Evolutionary conservation across 2,888 invertebrate genomes (phyloP), one percentile per base, ranked within the genome.

Genomic region (Tipula lateralis): DNA sequence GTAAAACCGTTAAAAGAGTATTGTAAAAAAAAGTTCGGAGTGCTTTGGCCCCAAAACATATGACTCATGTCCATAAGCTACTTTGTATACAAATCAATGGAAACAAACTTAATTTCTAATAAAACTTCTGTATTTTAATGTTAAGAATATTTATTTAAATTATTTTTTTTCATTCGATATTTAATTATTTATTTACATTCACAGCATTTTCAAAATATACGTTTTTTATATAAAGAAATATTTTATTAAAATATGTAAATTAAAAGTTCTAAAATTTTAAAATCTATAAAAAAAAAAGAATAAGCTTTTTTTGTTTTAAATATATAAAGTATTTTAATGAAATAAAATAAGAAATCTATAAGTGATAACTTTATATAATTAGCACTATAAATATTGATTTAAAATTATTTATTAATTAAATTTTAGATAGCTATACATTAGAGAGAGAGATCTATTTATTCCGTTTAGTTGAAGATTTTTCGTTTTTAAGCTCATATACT

Each of bases 71-170:
- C n/a, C n/a, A n/a, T n/a, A n/a, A n/a, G n/a, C n/a, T n/a, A n/a
- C n/a, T n/a, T n/a, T n/a, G n/a, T n/a, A n/a, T n/a, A n/a, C n/a
- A n/a, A n/a, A n/a, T 32, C 6, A 32, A 32, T 32, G 32, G 32
- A 32, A 32, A 34, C 6, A 9, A 2, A 36, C 1, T 32, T 32
- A n/a, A 32, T 32, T 32, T 39, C 9, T 2, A 66, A 66, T 9
- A 24, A 66, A 66, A 66, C 66, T 24, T 3, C 66, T 66, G 9
- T 9, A 66, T 66, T n/a, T 66, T 66, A 66, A 24, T 66, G 19
- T 66, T 24, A 66, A 66, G 66, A 66, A 66, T 66, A 66, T 66
- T 66, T 66, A 66, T 66, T 66, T 66, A 66, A 66, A 66, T 66
- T 66, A 66, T 9, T 24, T 24, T 19, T 66, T 66, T 66, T 66